Evolutionary conservation across 2,888 invertebrate genomes (phyloP).

Genomic region (Uropetala carovei): DNA sequence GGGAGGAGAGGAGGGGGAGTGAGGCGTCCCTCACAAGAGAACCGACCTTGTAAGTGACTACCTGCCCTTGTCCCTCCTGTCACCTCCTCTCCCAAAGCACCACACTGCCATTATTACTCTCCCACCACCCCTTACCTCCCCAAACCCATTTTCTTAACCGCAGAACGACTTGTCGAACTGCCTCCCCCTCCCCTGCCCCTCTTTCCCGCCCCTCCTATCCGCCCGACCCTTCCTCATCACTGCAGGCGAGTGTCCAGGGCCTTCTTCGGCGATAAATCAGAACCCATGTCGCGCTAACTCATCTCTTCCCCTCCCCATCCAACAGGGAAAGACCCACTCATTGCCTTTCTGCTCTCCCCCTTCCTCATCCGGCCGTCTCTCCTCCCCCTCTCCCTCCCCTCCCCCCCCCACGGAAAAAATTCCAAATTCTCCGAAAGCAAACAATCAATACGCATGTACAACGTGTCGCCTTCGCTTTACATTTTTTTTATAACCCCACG

Average conservation of each 20-base stretch:
- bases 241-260: constrained; percentile 19
- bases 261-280: constrained; percentile 53
- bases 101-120: neutral
- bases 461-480: neutral
- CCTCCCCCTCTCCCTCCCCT: neutral
- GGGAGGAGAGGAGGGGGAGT: neutral
- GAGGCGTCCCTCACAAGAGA: neutral
- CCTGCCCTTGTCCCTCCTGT: neutral
- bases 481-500: neutral
- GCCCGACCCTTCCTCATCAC: constrained; percentile 34
- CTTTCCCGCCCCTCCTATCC: neutral
- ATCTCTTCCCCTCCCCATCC: neutral
- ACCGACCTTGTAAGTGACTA: constrained; percentile 42
- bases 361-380: neutral
- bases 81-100: neutral
- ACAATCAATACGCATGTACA: neutral
- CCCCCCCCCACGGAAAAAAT: neutral
- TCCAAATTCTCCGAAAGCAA: neutral
- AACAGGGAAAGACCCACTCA: too few species aligned
- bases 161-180: constrained; percentile 35
- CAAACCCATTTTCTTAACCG: constrained; percentile 22
- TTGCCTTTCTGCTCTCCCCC: neutral
- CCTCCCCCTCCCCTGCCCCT: neutral
- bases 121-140: neutral
- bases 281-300: constrained; percentile 58